Evolutionary conservation across 2,113 vertebrate species (phyloP).

Genomic region (Haemorhous mexicanus): DNA sequence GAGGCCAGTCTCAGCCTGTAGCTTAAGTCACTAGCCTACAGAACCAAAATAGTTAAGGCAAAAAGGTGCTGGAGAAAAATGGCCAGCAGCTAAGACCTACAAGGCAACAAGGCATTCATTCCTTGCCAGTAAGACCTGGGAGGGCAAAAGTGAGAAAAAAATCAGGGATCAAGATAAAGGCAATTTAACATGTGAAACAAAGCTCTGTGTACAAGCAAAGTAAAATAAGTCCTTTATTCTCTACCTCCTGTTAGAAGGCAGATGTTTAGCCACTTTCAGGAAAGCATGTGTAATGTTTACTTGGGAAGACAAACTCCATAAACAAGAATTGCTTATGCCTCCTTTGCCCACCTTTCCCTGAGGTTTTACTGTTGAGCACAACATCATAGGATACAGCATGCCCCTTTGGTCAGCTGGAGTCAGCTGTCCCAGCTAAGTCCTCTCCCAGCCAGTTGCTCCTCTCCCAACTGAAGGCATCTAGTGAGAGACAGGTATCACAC

Average conservation of each 20-base stretch:
- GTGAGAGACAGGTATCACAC: background rate
- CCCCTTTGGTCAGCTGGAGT: accelerated
- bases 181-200: background rate
- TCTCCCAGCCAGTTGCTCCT: background rate
- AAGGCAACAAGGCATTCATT: background rate
- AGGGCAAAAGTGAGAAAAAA: background rate
- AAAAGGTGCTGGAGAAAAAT: background rate
- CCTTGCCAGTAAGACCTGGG: accelerated
- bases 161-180: background rate
- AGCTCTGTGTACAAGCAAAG: background rate
- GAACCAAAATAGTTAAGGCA: background rate
- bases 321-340: accelerated
- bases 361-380: background rate
- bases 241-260: background rate
- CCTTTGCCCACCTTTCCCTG: background rate
- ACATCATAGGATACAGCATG: no score
- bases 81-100: background rate
- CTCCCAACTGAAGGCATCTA: background rate
- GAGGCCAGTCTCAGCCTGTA: background rate
- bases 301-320: background rate
- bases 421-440: background rate
- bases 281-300: background rate
- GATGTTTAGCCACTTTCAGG: background rate
- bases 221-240: background rate
- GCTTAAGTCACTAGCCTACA: background rate